Conservation (phyloP, 2,888 invertebrate species). For the Drosophila neotestacea region DNA sequence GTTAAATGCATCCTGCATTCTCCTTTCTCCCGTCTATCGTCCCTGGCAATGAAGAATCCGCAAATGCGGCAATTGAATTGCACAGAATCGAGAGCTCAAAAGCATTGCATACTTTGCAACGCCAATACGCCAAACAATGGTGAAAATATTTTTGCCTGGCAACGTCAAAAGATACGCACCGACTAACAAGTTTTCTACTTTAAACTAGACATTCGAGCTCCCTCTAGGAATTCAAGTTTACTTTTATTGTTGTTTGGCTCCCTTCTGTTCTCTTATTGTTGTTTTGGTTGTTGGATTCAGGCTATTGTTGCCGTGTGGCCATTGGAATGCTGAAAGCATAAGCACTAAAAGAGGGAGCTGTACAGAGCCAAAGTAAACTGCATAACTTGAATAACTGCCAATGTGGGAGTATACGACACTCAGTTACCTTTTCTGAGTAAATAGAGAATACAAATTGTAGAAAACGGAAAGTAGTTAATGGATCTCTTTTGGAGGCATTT, state of each 20-base stretch:
- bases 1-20: constrained; percentile 36
- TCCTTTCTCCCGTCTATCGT: too few relatives aligned
- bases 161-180: constrained; percentile 48
- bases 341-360: constrained; percentile 25
- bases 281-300: constrained; percentile 19
- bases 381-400: constrained; percentile 27
- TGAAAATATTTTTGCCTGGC: constrained; percentile 45
- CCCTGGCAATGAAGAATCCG: constrained; percentile 17
- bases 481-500: neutral
- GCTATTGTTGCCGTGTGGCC: constrained; percentile 30
- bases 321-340: constrained; percentile 54
- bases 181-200: constrained; percentile 57
- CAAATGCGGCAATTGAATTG: constrained; percentile 74
- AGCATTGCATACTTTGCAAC: constrained; percentile 68
- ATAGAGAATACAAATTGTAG: neutral
- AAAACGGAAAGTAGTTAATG: neutral
- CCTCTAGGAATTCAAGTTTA: constrained; percentile 58
- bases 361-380: constrained; percentile 44
- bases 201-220: constrained; percentile 58
- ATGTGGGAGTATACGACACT: constrained; percentile 4
- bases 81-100: constrained; percentile 65
- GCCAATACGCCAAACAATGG: constrained; percentile 59
- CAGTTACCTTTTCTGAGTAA: constrained; percentile 4
- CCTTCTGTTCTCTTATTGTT: constrained; percentile 12
- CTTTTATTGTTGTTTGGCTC: constrained; percentile 40